phyloP scores from a whole-genome alignment of 2,888 invertebrate species.

The Orthonychiurus folsomi region DNA sequence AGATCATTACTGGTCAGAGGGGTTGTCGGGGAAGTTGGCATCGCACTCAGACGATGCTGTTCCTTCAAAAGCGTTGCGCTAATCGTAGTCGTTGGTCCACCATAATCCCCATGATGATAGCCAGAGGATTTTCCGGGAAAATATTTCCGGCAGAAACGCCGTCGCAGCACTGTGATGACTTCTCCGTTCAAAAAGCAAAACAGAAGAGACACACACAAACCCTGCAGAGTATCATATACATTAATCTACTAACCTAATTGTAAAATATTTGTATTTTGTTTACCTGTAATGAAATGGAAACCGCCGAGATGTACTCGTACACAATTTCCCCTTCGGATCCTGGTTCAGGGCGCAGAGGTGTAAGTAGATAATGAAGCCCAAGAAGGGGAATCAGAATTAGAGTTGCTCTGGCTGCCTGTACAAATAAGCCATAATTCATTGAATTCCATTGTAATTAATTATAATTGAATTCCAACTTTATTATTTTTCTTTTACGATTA shows the following conservation, averaged over 20 bases:
- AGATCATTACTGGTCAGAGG: not conserved
- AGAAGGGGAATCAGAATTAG: conserved; percentile 80
- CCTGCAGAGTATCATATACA: conserved; percentile 53
- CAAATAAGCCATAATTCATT: conserved; percentile 12
- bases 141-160: conserved; percentile 24
- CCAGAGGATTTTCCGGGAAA: not conserved
- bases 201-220: conserved; percentile 79
- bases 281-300: conserved; percentile 80
- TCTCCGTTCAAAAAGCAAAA: conserved; percentile 94
- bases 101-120: not conserved
- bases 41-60: not conserved
- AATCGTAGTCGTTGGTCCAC: not conserved
- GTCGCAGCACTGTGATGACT: conserved; percentile 49
- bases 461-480: not conserved
- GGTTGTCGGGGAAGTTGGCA: not conserved
- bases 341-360: conserved; percentile 68
- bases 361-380: conserved; percentile 81
- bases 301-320: conserved; percentile 76
- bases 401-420: conserved; percentile 60
- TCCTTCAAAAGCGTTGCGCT: not conserved
- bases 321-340: conserved; percentile 55
- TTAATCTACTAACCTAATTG: not conserved
- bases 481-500: not conserved
- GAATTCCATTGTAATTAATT: not conserved
- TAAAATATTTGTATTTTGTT: too few relatives aligned